Base-by-base conservation (phyloP, 2,113 vertebrate species). In the Syngnathus scovelli region DNA sequence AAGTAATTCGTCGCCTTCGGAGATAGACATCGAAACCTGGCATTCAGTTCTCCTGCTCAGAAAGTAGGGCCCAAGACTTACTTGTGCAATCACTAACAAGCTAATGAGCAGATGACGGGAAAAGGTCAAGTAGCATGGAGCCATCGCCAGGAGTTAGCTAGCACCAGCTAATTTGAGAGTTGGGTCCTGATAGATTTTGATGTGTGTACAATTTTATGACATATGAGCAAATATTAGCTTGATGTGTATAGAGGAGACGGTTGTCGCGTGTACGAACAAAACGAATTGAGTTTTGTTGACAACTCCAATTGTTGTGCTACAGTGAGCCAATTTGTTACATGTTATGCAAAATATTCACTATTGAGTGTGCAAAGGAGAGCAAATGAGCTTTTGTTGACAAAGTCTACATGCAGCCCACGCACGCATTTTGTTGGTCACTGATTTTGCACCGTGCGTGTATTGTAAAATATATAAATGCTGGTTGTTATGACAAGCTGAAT, bases 41-140 rank as follows among this genome's bases (percentile, higher is more conserved):
- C 51, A 54, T 10, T 10, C 51, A 54, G n/a, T 54, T 54, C 9
- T 11, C 9, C n/a, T 48, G 44, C 44, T 16, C 5, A 18, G 44
- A 43, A 43, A 7, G 12, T 43, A 49, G 18, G 13, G 18, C 16
- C 46, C 16, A 59, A 46, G 12, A 16, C 37, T 62, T 21, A 51
- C 61, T 65, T 61, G 44, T 4, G 10, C 33, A 16, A 44, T 38
- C 16, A 38, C 56, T 37, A 58, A 60, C 55, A 56, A 15, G 49
- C 36, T 51, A 6, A 43, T 19, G 27, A 49, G 61, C 64, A 4
- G 64, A 73, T 71, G 71, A 73, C 10, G 2, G 49, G 51, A 56
- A 65, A 74, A 54, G 68, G 73, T 85, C 76, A 79, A 79, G 80
- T 79, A 76, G 66, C 69, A 68, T 85, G 82, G 76, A 79, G 78